Percentiles rank a stretch among this genome's conserved stretches.
These are phyloP conservation scores for Bombus ignitus DNA, from an alignment of 1,140 invertebrate species.

Conservation along the genomic window DNA sequence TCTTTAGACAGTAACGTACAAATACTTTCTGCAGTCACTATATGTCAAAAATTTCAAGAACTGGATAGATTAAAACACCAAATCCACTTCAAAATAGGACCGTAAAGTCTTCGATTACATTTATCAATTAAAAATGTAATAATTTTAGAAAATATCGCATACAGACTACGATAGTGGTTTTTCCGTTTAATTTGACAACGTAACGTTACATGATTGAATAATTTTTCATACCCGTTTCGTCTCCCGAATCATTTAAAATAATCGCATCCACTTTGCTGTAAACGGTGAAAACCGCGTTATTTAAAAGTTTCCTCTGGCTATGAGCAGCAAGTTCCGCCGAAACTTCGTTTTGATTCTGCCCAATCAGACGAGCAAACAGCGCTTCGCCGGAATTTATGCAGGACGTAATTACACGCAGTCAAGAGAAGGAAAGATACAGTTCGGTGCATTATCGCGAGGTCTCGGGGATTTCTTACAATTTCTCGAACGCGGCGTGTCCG, in stretches of 20 bases:
- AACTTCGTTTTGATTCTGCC: slow-evolving; percentile 33
- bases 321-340: not conserved
- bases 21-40: too few relatives aligned
- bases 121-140: not conserved
- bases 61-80: too few relatives aligned
- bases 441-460: slow-evolving; percentile 45
- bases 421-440: not conserved
- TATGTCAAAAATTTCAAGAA: too few relatives aligned
- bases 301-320: not conserved
- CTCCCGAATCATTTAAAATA: not conserved
- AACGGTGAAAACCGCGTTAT: not conserved
- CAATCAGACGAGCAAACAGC: slow-evolving; percentile 27
- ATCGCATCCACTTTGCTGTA: not conserved
- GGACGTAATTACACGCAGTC: slow-evolving; percentile 19
- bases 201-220: not conserved
- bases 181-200: not conserved
- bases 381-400: slow-evolving; percentile 24
- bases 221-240: not conserved
- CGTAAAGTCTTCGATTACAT: not conserved
- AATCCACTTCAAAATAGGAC: not conserved
- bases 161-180: not conserved
- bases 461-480: slow-evolving; percentile 60
- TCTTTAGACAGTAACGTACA: too few relatives aligned
- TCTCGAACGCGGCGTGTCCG: slow-evolving; percentile 57
- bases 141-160: not conserved